phyloP scores from a whole-genome alignment of 2,113 vertebrate genomes.

The Notarius quadriscutis region DNA sequence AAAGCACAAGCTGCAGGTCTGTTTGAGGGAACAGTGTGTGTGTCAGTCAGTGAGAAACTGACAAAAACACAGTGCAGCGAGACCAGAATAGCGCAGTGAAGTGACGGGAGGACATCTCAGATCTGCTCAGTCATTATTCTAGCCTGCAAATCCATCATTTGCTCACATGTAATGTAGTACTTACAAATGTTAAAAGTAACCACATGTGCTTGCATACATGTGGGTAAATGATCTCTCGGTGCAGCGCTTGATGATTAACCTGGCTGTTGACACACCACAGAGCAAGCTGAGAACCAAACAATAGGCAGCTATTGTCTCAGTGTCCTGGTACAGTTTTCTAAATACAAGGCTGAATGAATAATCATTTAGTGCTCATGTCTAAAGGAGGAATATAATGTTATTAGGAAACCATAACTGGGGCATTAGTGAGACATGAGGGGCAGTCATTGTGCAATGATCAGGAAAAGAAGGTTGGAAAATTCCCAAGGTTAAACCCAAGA shows the following conservation, averaged over 20 bases:
- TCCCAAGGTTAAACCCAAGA: not conserved
- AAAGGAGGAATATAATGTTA: slow-evolving; percentile 21
- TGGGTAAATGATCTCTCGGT: slow-evolving; percentile 39
- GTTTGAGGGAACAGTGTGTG: slow-evolving; percentile 40
- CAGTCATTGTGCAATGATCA: not conserved
- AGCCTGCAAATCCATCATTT: slow-evolving; percentile 3
- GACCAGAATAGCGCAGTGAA: slow-evolving; percentile 41
- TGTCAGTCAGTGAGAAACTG: slow-evolving; percentile 52
- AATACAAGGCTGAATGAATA: slow-evolving; percentile 15
- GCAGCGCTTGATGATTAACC: slow-evolving; percentile 57
- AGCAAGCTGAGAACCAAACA: slow-evolving; percentile 38
- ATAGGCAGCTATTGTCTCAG: slow-evolving; percentile 25
- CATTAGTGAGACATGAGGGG: slow-evolving; percentile 9
- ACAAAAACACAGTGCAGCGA: slow-evolving; percentile 47
- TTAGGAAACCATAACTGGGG: slow-evolving; percentile 12
- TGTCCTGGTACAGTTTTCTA: not conserved
- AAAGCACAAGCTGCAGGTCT: slow-evolving; percentile 9
- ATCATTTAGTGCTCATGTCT: not conserved
- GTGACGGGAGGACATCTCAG: not conserved
- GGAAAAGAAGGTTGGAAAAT: slow-evolving; percentile 6
- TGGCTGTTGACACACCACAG: slow-evolving; percentile 47
- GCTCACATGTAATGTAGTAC: not conserved
- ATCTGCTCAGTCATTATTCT: not conserved
- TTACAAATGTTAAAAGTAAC: not conserved
- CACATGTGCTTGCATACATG: slow-evolving; percentile 11